phyloP scores from a whole-genome alignment of 2,797 vertebrate species.

The Leucoraja ocellata region DNA sequence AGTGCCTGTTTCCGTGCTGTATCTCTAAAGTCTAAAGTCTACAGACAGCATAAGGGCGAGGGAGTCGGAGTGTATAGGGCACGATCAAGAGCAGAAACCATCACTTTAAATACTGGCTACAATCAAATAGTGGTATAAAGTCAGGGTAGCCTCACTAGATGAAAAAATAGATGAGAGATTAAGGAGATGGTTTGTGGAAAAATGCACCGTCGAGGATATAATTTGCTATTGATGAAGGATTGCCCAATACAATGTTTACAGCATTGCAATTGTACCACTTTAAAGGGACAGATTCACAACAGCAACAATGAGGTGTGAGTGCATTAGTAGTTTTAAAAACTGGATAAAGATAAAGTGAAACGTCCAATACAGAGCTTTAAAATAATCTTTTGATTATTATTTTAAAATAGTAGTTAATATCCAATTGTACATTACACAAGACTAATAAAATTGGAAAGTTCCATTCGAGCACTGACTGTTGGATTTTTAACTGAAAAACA shows the following conservation, averaged over 20 bases:
- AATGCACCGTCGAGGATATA: not conserved
- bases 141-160: not conserved
- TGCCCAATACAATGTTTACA: not conserved
- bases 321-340: not conserved
- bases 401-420: not conserved
- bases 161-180: not conserved
- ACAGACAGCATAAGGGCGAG: not conserved
- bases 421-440: not conserved
- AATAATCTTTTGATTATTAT: too few relatives aligned
- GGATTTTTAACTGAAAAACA: not conserved
- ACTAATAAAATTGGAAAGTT: not conserved
- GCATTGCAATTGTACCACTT: not conserved
- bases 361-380: not conserved
- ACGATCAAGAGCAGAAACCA: not conserved
- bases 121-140: not conserved
- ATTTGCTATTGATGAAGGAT: not conserved
- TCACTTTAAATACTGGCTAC: not conserved
- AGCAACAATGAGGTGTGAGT: not conserved
- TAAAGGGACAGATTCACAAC: not conserved
- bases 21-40: too few relatives aligned
- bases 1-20: too few relatives aligned
- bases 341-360: not conserved
- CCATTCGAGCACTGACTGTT: not conserved
- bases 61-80: not conserved
- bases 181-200: not conserved